Percentiles rank a stretch among this genome's conserved stretches.
phyloP scores from a whole-genome alignment of 2,888 invertebrate genomes.

The Adineta ricciae region DNA sequence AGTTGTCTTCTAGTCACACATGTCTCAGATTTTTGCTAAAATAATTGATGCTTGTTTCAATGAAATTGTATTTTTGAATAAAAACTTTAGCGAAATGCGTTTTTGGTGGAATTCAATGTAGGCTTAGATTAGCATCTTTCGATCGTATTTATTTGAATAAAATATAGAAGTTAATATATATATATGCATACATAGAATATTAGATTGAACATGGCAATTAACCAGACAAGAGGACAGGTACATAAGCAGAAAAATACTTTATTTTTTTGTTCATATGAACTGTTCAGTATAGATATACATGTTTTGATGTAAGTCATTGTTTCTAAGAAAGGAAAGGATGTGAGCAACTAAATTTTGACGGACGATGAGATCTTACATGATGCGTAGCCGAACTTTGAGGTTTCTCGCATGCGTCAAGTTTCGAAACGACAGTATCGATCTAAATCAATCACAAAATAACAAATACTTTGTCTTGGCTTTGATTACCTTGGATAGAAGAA shows the following conservation, averaged over 20 bases:
- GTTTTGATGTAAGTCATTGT: too few species aligned
- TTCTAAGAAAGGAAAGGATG: too few species aligned
- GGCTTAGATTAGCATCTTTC: neutral
- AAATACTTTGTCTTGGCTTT: neutral
- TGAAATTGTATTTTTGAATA: neutral
- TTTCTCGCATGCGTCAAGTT: too few species aligned
- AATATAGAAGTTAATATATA: neutral
- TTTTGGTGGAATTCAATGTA: too few species aligned
- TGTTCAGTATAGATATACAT: neutral
- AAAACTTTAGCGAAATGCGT: neutral
- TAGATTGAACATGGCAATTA: neutral
- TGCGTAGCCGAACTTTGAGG: too few species aligned
- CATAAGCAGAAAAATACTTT: neutral
- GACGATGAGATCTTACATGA: too few species aligned
- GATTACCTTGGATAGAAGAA: constrained; percentile 39
- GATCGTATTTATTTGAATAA: neutral
- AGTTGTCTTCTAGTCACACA: neutral
- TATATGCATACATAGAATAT: neutral
- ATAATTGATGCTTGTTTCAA: neutral
- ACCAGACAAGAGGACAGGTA: neutral
- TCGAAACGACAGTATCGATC: neutral
- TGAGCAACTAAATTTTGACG: too few species aligned
- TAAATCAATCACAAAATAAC: neutral
- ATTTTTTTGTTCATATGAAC: neutral
- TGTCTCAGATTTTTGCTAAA: neutral